Percentiles rank a stretch among this genome's conserved stretches.
Conservation (phyloP, 92 coral and sea anemone species). For the Chrysogorgia sp. region DNA sequence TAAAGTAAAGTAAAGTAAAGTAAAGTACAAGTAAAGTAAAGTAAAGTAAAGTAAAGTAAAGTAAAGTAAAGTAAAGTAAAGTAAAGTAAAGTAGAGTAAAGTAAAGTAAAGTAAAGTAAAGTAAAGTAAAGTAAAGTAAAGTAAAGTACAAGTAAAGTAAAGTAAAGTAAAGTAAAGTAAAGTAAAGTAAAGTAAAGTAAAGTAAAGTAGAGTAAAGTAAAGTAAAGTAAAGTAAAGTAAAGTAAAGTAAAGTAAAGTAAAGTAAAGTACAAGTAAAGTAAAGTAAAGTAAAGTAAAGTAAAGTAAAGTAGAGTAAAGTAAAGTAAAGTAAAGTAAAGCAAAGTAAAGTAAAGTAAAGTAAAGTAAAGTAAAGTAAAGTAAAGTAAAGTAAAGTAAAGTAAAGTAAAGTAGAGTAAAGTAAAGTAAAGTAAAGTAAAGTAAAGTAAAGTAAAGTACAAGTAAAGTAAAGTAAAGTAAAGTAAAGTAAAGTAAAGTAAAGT, state of each 20-base stretch:
- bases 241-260: background rate
- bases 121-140: background rate
- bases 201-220: background rate
- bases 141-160: no score
- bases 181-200: background rate
- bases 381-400: background rate
- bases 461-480: background rate
- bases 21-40: no score
- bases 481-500: background rate
- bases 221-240: background rate
- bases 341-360: background rate
- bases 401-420: background rate
- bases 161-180: background rate
- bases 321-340: background rate
- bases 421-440: background rate
- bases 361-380: background rate
- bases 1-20: background rate
- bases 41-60: background rate
- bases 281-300: constrained; percentile 11
- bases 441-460: background rate
- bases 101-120: background rate
- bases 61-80: background rate
- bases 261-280: no score
- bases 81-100: background rate
- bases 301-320: background rate